Conservation (phyloP, 2,888 invertebrate genomes). For the Andrena haemorrhoa region DNA sequence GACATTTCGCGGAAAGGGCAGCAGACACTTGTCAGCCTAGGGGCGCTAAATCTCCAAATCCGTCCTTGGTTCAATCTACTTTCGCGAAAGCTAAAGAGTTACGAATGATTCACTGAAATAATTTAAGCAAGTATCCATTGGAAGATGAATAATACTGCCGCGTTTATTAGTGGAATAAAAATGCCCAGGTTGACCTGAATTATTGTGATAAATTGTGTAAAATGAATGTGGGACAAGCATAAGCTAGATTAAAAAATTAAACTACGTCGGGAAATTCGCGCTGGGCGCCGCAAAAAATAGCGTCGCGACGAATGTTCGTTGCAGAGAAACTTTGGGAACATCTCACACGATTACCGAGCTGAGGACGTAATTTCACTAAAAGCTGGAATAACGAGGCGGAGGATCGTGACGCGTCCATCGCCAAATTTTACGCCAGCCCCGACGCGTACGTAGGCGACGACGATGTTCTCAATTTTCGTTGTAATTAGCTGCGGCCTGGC, state of each 20-base stretch:
- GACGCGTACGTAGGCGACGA: constrained; percentile 43
- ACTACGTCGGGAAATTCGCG: constrained; percentile 25
- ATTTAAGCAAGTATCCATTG: background rate
- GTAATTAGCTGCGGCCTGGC: constrained; percentile 60
- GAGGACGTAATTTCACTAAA: constrained; percentile 69
- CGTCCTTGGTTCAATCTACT: constrained; percentile 6
- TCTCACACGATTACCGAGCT: constrained; percentile 61
- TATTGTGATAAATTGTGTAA: constrained; percentile 1
- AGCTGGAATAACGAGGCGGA: constrained; percentile 60
- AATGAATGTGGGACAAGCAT: background rate
- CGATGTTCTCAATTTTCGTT: constrained; percentile 67
- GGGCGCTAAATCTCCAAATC: too few species aligned
- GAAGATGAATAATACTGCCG: background rate
- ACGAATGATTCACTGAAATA: constrained; percentile 2
- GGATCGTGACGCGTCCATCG: constrained; percentile 52
- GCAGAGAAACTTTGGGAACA: constrained; percentile 48
- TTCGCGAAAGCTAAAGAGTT: background rate
- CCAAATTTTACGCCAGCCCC: constrained; percentile 60
- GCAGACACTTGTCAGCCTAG: too few species aligned
- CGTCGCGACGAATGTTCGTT: constrained; percentile 30
- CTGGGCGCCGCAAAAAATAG: background rate
- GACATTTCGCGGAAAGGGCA: too few species aligned
- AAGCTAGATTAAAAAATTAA: constrained; percentile 44
- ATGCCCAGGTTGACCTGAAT: background rate
- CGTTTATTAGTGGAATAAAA: background rate